phyloP scores from a whole-genome alignment of 92 coral and sea anemone species.

The Zoanthus gigantus region DNA sequence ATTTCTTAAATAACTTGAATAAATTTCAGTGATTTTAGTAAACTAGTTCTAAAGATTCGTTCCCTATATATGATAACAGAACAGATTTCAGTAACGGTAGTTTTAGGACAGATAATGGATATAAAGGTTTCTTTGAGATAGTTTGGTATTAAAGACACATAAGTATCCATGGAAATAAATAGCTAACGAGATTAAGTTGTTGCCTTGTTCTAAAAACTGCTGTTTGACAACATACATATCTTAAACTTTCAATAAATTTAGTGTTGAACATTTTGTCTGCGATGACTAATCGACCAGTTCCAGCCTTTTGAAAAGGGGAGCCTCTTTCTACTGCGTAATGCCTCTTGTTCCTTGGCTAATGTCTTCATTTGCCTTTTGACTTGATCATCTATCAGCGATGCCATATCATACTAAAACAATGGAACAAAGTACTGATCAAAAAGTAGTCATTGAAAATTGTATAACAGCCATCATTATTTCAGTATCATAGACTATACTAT shows the following conservation, averaged over 20 bases:
- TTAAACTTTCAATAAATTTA: not conserved
- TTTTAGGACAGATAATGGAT: not conserved
- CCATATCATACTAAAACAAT: slow-evolving; percentile 87
- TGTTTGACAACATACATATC: not conserved
- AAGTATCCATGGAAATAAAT: no score
- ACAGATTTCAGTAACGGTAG: not conserved
- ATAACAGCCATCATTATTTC: no score
- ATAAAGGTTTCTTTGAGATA: not conserved
- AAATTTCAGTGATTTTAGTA: not conserved
- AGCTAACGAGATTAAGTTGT: no score
- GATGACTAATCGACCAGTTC: slow-evolving; percentile 80
- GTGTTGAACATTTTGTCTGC: slow-evolving; percentile 50
- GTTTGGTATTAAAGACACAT: not conserved
- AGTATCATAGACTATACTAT: no score
- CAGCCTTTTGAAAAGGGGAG: slow-evolving; percentile 86
- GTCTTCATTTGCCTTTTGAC: slow-evolving; percentile 93
- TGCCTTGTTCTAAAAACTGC: not conserved
- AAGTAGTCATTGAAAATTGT: not conserved
- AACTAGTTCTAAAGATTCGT: not conserved
- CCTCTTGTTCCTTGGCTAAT: slow-evolving; percentile 80
- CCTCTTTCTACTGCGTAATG: slow-evolving; percentile 62
- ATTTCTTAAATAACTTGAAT: not conserved
- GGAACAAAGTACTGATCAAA: not conserved
- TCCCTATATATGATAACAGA: not conserved
- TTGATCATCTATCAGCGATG: slow-evolving; percentile 92